Conservation (phyloP, 2,113 vertebrate species). For the Camelus bactrianus region DNA sequence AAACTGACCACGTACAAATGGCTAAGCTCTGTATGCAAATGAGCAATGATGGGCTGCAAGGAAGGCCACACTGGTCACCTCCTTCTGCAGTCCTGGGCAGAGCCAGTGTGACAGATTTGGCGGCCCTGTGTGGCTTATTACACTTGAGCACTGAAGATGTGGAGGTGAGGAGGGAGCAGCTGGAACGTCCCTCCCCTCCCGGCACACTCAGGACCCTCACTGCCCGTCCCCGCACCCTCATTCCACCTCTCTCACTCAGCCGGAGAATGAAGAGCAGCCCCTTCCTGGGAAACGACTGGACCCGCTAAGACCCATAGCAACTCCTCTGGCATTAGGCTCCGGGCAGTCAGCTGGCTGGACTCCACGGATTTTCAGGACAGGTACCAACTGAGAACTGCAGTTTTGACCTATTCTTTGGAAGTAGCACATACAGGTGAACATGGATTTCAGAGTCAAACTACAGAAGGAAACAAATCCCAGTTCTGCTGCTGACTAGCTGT, state of each 20-base stretch:
- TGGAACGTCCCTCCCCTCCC: neutral
- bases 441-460: conserved; percentile 45
- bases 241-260: neutral
- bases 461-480: neutral
- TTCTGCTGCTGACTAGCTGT: neutral
- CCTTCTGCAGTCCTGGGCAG: neutral
- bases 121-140: neutral
- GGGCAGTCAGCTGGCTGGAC: neutral
- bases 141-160: neutral
- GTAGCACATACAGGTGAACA: neutral
- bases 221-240: neutral
- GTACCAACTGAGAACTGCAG: neutral
- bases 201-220: neutral
- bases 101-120: neutral
- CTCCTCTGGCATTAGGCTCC: neutral
- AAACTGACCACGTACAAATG: neutral
- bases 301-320: neutral
- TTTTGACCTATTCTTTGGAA: conserved; percentile 51
- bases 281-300: neutral
- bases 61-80: neutral
- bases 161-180: accelerated
- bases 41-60: neutral
- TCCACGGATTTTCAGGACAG: neutral
- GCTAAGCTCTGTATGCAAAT: neutral
- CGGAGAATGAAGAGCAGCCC: neutral